Evolutionary conservation across 2,797 vertebrate species (phyloP).

Genomic region (Spinibarbus caldwelli): DNA sequence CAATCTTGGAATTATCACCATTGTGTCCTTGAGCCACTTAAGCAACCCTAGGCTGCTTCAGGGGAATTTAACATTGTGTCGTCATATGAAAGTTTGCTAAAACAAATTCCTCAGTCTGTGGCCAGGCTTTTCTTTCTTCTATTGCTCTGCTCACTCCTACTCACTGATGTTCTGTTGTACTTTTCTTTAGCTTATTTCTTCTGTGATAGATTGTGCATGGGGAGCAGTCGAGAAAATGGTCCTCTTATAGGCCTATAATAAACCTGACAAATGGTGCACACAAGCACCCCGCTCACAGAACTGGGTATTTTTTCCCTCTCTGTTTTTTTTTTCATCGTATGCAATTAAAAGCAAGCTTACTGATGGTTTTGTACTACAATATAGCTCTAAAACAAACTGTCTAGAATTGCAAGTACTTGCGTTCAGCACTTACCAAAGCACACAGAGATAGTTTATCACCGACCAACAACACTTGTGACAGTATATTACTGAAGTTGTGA

Average conservation of each 20-base stretch:
- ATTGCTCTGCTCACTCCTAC: slow-evolving; percentile 37
- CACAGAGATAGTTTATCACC: slow-evolving; percentile 49
- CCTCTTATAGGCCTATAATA: slow-evolving; percentile 47
- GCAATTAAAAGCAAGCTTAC: slow-evolving; percentile 34
- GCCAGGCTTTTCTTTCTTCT: neutral
- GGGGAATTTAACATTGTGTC: neutral
- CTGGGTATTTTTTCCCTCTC: neutral
- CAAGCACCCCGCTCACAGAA: slow-evolving; percentile 4
- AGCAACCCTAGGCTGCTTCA: neutral
- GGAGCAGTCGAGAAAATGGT: slow-evolving; percentile 39
- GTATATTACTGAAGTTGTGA: slow-evolving; percentile 38
- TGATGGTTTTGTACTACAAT: slow-evolving; percentile 42
- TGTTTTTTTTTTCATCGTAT: slow-evolving; percentile 23
- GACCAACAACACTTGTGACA: slow-evolving; percentile 42
- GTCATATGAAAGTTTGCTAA: slow-evolving; percentile 33
- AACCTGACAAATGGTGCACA: slow-evolving; percentile 36
- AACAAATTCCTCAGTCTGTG: slow-evolving; percentile 18
- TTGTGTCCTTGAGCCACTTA: slow-evolving; percentile 8
- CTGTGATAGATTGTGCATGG: slow-evolving; percentile 42
- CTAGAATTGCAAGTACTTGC: slow-evolving; percentile 45
- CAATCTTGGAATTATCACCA: neutral
- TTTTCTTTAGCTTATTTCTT: slow-evolving; percentile 45
- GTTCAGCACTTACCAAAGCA: slow-evolving; percentile 37
- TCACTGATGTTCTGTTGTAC: slow-evolving; percentile 15
- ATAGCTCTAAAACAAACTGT: slow-evolving; percentile 41